Conservation (phyloP, 2,888 invertebrate genomes). For the Diplolepis rosae region DNA sequence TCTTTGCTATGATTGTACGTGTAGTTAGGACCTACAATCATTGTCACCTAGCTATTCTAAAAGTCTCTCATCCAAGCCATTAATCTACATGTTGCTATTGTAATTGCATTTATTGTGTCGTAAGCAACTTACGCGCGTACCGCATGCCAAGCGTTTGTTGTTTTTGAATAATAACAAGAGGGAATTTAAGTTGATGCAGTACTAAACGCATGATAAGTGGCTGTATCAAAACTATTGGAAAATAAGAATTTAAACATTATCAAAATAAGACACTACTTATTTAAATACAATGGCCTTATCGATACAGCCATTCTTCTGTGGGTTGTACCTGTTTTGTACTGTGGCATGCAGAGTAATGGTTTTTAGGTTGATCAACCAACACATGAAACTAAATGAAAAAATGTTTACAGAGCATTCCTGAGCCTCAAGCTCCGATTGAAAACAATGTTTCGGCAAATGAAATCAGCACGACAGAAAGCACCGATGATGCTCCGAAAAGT, state of each 20-base stretch:
- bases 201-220: constrained; percentile 53
- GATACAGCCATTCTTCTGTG: not conserved
- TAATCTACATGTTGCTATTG: constrained; percentile 42
- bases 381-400: not conserved
- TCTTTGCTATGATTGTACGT: constrained; percentile 46
- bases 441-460: constrained; percentile 54
- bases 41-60: constrained; percentile 33
- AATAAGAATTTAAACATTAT: not conserved
- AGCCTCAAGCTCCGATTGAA: constrained; percentile 60
- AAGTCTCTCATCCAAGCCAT: constrained; percentile 16
- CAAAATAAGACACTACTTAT: not conserved
- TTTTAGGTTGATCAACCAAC: not conserved
- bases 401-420: constrained; percentile 60
- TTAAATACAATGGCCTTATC: not conserved
- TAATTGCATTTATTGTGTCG: constrained; percentile 64
- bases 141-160: constrained; percentile 61
- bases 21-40: constrained; percentile 49
- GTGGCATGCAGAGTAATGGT: constrained; percentile 21
- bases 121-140: constrained; percentile 61
- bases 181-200: constrained; percentile 57
- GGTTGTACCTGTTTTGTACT: constrained; percentile 21
- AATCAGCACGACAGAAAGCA: constrained; percentile 61
- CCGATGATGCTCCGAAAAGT: constrained; percentile 60
- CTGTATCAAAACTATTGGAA: constrained; percentile 49
- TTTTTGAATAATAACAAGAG: constrained; percentile 48